These are phyloP conservation scores for Eristalis arbustorum DNA, from an alignment of 2,888 invertebrate genomes.

Conservation along the genomic window DNA sequence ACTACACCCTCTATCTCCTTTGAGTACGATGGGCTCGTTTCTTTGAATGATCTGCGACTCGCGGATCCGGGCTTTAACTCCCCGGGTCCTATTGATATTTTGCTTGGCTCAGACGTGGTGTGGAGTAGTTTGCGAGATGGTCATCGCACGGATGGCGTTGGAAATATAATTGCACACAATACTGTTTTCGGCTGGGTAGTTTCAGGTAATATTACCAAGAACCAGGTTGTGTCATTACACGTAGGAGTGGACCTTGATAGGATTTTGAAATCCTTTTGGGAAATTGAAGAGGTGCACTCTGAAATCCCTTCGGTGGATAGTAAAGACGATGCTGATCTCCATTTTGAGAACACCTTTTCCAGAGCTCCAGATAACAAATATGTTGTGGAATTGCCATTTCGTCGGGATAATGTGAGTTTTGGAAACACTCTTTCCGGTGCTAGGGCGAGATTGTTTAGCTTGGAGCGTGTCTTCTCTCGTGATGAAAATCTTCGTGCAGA, in stretches of 20 bases:
- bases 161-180: too few relatives aligned
- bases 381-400: conserved; percentile 8
- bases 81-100: too few relatives aligned
- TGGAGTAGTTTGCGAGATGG: too few relatives aligned
- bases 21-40: not conserved
- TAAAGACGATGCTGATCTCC: conserved; percentile 2
- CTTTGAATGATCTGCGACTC: not conserved
- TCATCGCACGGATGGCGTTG: too few relatives aligned
- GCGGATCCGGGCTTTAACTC: conserved; percentile 5
- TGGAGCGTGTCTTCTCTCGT: not conserved
- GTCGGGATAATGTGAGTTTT: not conserved
- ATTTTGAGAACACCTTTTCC: conserved; percentile 33
- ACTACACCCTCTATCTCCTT: conserved; percentile 11
- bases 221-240: not conserved
- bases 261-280: conserved; percentile 18
- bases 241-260: conserved; percentile 10
- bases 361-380: conserved; percentile 15
- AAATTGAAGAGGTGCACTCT: conserved; percentile 24
- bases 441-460: not conserved
- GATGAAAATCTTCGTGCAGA: not conserved
- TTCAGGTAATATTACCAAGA: too few relatives aligned
- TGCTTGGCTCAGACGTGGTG: too few relatives aligned
- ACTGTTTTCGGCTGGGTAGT: too few relatives aligned
- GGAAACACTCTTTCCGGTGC: conserved; percentile 14
- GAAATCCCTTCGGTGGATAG: not conserved